Conservation (phyloP, 2,888 invertebrate species). For the Drosophila anomelani region DNA sequence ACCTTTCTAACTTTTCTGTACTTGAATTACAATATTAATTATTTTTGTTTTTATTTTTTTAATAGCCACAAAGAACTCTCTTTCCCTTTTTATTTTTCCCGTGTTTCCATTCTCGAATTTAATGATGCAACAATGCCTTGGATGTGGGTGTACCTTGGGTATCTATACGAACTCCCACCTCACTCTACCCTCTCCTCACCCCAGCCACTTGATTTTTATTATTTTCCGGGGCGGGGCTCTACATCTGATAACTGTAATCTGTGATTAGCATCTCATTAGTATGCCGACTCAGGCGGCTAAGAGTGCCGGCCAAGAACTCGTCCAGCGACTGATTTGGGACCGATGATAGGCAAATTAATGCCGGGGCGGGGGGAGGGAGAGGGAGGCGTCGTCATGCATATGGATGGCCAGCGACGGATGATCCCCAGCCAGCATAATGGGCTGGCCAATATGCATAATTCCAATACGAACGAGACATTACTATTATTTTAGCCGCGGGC, state of each 20-base stretch:
- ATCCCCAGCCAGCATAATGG: constrained; percentile 35
- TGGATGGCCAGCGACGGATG: constrained; percentile 33
- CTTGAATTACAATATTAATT: too few species aligned
- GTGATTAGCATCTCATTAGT: constrained; percentile 55
- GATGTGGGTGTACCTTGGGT: constrained; percentile 5
- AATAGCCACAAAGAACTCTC: not conserved
- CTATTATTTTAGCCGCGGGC: constrained; percentile 37
- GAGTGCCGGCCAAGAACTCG: constrained; percentile 29
- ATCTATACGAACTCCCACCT: too few species aligned
- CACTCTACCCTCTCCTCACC: not conserved
- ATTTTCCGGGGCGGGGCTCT: constrained; percentile 4
- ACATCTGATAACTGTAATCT: constrained; percentile 58
- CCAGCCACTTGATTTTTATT: constrained; percentile 13
- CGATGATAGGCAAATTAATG: constrained; percentile 12
- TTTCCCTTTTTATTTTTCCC: too few species aligned
- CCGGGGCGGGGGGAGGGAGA: not conserved
- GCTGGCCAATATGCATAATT: constrained; percentile 48
- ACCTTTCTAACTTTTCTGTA: too few species aligned
- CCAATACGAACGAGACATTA: constrained; percentile 1
- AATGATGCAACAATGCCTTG: constrained; percentile 13
- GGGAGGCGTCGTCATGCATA: constrained; percentile 32
- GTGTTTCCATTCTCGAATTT: not conserved
- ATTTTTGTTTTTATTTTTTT: too few species aligned
- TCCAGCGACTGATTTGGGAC: constrained; percentile 4
- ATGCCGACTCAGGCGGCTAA: constrained; percentile 51